Base-by-base conservation (phyloP, 2,888 invertebrate species). In the Mesopsocus fuscifrons region DNA sequence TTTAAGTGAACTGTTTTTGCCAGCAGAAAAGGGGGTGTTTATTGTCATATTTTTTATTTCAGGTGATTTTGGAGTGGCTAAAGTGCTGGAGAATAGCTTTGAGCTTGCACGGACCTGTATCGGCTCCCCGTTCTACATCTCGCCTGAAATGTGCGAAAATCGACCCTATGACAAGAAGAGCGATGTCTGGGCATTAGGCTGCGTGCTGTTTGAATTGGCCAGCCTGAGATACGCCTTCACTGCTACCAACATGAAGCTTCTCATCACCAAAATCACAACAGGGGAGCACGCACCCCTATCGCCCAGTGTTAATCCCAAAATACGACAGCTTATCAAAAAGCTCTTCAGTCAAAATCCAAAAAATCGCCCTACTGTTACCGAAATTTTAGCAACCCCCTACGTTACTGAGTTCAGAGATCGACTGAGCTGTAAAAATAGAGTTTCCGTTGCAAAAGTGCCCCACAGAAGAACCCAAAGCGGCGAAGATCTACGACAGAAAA, bases 151-250 rank as follows among this genome's bases (percentile, higher is more conserved):
- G 52, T 64, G 85, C 48, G 71, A 73, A 22, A 62, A 59, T 44
- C 72, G 74, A 52, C 70, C 74, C 41, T 74, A 69, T 50, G 72
- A 74, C n/a, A 62, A 66, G 3, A 76, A 80, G 53, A 78, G 79
- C 43, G 83, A 85, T 54, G 69, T 83, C 3, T 88, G 87, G 87
- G 78, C 84, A 0, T 84, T 76, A 58, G 85, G 80, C 1, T 74
- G 82, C 46, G 57, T 85, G 9, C 62, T 85, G 47, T 88, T 87
- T 87, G 88, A 88, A 60, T 74, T 79, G 46, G 67, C 79, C 50
- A 73, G 79, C 3, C 62, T 87, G 22, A 3, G 40, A 44, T 16
- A 23, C 15, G 17, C 30, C n/a, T 38, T 38, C 20, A 18, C 21
- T 38, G 38, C 38, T 18, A 38, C 15, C 15, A 38, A 38, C 21